A percentile compares a stretch with the other conserved stretches of the same genome.
Evolutionary conservation across 2,888 invertebrate species (phyloP).

Genomic region (Sussaba pulchella): DNA sequence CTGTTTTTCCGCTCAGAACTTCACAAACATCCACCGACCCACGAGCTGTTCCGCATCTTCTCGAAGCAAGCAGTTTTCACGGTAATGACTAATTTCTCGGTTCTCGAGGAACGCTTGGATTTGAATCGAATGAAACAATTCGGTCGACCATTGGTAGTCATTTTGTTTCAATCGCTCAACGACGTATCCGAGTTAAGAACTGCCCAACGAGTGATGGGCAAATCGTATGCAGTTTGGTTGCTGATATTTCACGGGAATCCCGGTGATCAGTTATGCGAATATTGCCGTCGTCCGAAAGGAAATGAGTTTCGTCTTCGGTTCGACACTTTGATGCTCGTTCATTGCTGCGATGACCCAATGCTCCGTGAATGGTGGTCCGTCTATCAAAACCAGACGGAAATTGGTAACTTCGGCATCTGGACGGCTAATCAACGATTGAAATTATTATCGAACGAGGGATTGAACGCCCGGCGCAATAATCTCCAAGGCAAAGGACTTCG

Average conservation of each 20-base stretch:
- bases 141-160: constrained; percentile 71
- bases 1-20: constrained; percentile 24
- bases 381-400: constrained; percentile 65
- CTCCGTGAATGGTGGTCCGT: constrained; percentile 75
- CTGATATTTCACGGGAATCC: constrained; percentile 70
- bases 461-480: constrained; percentile 68
- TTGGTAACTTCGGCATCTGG: constrained; percentile 71
- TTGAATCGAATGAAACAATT: constrained; percentile 55
- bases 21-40: constrained; percentile 54
- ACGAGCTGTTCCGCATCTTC: constrained; percentile 67
- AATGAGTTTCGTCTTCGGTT: constrained; percentile 73
- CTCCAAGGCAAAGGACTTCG: constrained; percentile 70
- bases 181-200: constrained; percentile 66
- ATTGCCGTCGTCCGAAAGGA: constrained; percentile 64
- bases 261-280: constrained; percentile 47
- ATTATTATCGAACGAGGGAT: constrained; percentile 54
- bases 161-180: constrained; percentile 65
- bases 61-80: constrained; percentile 65
- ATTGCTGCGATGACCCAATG: constrained; percentile 66
- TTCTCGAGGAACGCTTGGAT: constrained; percentile 12
- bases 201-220: constrained; percentile 54
- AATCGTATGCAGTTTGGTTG: constrained; percentile 74
- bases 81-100: constrained; percentile 61
- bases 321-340: constrained; percentile 74
- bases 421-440: constrained; percentile 12